phyloP scores from a whole-genome alignment of 2,113 vertebrate species.

The Tragelaphus scriptus region DNA sequence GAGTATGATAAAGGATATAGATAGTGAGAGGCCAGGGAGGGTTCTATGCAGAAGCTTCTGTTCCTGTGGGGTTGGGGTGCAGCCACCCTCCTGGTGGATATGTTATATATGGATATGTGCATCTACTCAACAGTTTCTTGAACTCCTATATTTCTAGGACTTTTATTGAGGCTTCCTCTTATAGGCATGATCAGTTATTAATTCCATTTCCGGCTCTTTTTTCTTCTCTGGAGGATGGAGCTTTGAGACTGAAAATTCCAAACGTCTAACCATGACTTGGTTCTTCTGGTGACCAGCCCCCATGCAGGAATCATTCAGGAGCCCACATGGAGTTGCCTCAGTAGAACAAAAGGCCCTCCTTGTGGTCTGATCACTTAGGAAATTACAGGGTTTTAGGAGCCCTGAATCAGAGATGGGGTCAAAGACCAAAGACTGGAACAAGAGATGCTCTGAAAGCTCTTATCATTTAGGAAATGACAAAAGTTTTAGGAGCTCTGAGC shows the following conservation, averaged over 20 bases:
- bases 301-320: not conserved
- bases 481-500: not conserved
- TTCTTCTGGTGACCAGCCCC: not conserved
- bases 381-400: not conserved
- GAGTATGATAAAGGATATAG: not conserved
- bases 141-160: not conserved
- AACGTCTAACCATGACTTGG: not conserved
- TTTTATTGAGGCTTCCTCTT: not conserved
- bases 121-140: not conserved
- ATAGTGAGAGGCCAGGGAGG: not conserved
- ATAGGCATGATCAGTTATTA: not conserved
- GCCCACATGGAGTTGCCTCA: not conserved
- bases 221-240: not conserved
- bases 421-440: not conserved
- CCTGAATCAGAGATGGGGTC: not conserved
- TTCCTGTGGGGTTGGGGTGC: not conserved
- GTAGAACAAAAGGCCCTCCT: not conserved
- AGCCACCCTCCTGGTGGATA: not conserved
- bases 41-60: not conserved
- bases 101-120: not conserved
- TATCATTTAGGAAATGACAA: not conserved
- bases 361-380: not conserved
- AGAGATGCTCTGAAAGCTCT: not conserved
- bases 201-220: not conserved
- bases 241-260: not conserved